phyloP scores from a whole-genome alignment of 1,140 invertebrate species.

The Drosophila jambulina region DNA sequence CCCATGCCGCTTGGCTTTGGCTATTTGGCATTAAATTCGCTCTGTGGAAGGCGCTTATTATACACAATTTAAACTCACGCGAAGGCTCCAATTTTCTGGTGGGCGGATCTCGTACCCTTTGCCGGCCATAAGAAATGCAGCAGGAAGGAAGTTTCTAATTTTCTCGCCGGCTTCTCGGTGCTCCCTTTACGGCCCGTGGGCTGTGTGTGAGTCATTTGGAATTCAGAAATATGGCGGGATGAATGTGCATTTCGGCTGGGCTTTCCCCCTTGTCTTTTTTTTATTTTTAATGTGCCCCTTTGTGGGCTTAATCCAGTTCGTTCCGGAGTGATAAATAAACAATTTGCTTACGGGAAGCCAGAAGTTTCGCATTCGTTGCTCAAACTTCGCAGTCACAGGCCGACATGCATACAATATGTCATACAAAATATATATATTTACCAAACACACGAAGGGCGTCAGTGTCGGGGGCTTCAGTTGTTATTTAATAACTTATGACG shows the following conservation, averaged over 20 bases:
- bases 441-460: background rate
- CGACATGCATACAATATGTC: constrained; percentile 35
- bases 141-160: constrained; percentile 47
- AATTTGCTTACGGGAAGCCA: constrained; percentile 47
- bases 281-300: constrained; percentile 26
- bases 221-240: constrained; percentile 32
- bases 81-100: constrained; percentile 19
- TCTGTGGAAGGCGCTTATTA: constrained; percentile 27
- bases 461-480: constrained; percentile 3
- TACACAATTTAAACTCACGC: constrained; percentile 51
- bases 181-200: constrained; percentile 15
- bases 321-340: constrained; percentile 72
- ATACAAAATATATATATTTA: constrained; percentile 25
- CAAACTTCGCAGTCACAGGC: constrained; percentile 50
- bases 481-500: constrained; percentile 42
- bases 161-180: constrained; percentile 17
- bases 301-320: constrained; percentile 42
- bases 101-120: constrained; percentile 37
- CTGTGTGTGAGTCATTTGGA: constrained; percentile 23
- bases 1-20: background rate
- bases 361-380: constrained; percentile 61
- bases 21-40: constrained; percentile 32
- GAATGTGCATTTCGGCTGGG: constrained; percentile 26
- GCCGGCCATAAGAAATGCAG: constrained; percentile 52
- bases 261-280: background rate